These are phyloP conservation scores for Drosophila sechellia DNA, from an alignment of 1,140 invertebrate genomes.

Conservation along the genomic window DNA sequence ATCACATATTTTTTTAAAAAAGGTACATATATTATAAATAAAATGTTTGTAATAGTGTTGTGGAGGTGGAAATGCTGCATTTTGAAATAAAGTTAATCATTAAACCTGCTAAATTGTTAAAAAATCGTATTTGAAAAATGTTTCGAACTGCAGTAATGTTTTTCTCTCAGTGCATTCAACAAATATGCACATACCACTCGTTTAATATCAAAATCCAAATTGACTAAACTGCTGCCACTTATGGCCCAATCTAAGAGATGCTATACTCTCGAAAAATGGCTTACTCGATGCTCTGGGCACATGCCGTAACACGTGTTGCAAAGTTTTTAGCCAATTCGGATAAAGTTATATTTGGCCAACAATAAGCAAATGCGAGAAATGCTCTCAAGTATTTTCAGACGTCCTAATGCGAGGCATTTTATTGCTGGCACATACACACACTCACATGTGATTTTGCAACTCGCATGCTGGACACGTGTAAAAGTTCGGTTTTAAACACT, in stretches of 20 bases:
- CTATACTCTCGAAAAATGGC: slow-evolving; percentile 49
- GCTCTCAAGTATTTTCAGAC: slow-evolving; percentile 57
- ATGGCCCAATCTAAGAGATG: slow-evolving; percentile 43
- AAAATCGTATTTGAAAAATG: too few relatives aligned
- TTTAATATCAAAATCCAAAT: slow-evolving; percentile 39
- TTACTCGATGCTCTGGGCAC: slow-evolving; percentile 37
- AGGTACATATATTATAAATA: too few relatives aligned
- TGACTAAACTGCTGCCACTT: slow-evolving; percentile 48
- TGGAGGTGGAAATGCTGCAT: too few relatives aligned
- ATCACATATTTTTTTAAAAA: too few relatives aligned
- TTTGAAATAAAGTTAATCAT: too few relatives aligned
- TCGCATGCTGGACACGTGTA: slow-evolving; percentile 77
- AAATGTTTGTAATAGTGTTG: too few relatives aligned
- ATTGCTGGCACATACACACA: slow-evolving; percentile 22
- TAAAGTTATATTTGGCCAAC: slow-evolving; percentile 56
- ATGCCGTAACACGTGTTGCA: slow-evolving; percentile 46
- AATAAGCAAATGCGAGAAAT: slow-evolving; percentile 62
- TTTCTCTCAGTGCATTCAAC: not conserved
- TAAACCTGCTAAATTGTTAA: too few relatives aligned
- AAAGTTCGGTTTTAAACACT: slow-evolving; percentile 78
- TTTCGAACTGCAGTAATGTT: too few relatives aligned
- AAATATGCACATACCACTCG: slow-evolving; percentile 13
- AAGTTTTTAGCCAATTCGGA: slow-evolving; percentile 50
- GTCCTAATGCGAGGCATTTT: slow-evolving; percentile 50
- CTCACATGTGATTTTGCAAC: slow-evolving; percentile 27